These are phyloP conservation scores for Nerophis ophidion DNA, from an alignment of 2,113 vertebrate species.

Conservation along the genomic window DNA sequence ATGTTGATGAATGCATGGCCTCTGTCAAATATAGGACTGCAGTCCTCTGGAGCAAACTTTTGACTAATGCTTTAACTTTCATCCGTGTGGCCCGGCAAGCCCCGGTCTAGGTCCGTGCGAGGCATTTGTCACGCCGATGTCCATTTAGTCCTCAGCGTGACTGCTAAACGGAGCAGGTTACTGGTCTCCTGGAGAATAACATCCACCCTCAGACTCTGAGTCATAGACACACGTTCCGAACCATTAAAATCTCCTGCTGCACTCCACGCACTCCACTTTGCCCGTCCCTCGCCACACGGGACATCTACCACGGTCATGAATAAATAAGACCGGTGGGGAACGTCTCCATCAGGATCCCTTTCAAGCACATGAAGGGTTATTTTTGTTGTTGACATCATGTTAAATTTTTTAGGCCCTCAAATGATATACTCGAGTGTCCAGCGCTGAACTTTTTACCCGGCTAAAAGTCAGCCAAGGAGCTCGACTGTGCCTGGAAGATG, in stretches of 20 bases:
- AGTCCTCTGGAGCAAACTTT: constrained; percentile 55
- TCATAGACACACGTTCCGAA: constrained; percentile 39
- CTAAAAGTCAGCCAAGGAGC: constrained; percentile 31
- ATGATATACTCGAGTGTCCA: constrained; percentile 51
- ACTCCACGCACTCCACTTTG: constrained; percentile 31
- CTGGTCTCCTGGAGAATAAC: constrained; percentile 22
- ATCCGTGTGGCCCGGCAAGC: constrained; percentile 10
- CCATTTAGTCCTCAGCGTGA: constrained; percentile 25
- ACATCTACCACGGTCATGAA: constrained; percentile 28
- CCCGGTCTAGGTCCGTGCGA: constrained; percentile 8
- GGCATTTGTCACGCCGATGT: constrained; percentile 31
- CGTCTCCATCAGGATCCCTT: constrained; percentile 26
- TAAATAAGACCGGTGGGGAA: constrained; percentile 27
- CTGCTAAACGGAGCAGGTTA: constrained; percentile 14
- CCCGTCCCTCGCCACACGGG: constrained; percentile 39
- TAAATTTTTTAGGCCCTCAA: constrained; percentile 42
- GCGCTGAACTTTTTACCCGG: constrained; percentile 30
- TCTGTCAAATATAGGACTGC: constrained; percentile 33
- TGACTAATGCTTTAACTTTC: constrained; percentile 14
- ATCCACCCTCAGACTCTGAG: constrained; percentile 31
- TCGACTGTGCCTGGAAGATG: constrained; percentile 49
- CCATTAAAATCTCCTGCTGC: constrained; percentile 30
- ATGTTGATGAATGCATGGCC: constrained; percentile 42
- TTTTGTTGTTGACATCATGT: constrained; percentile 38
- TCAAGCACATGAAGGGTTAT: constrained; percentile 13